Base-by-base conservation (phyloP, 2,113 vertebrate genomes). In the Eidolon helvum region DNA sequence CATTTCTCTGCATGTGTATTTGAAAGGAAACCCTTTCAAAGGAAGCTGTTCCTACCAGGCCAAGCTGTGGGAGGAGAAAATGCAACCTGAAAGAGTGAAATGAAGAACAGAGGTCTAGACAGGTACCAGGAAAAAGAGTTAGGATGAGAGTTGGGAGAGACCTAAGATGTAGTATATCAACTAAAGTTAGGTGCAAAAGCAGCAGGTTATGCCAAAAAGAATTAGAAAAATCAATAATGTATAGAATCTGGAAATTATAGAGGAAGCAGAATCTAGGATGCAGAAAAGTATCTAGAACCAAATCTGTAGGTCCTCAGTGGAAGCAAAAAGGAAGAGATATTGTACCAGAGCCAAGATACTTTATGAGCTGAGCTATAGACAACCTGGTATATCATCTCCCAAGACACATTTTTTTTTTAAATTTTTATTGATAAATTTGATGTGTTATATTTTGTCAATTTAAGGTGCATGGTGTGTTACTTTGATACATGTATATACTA, bases 1-100 rank as follows among this genome's bases (percentile, higher is more conserved):
- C 35, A 45, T 94, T 88, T 92, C 92, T 95, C 90, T 77, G 59
- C 50, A 74, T 45, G 59, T 84, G 26, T 78, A 57, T n/a, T 72
- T 92, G 18, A 96, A 97, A 90, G 22, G 12, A 87, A 86, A 69
- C 10, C 33, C 30, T 96, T 92, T 59, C 33, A 68, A 84, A 57
- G 35, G 43, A 77, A 84, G 30, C 43, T 59, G 12, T 72, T 33
- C 57, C 15, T 88, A 66, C 38, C 71, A 86, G 21, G 45, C 43
- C 35, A 92, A 85, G n/a, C 43, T 75, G 43, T 93, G 74, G 28
- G 35, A 88, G 28, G 10, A 90, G 35, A 92, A 91, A 77, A 43
- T 63, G 48, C 90, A 90, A 22, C 6, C 35, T 89, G 19, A 50
- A 95, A 72, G 16, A 4, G 11, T 87, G 61, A 92, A 90, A 80